A percentile compares a stretch with the other conserved stretches of the same genome.
phyloP scores from a whole-genome alignment of 2,113 vertebrate species.

The Cacatua alba region DNA sequence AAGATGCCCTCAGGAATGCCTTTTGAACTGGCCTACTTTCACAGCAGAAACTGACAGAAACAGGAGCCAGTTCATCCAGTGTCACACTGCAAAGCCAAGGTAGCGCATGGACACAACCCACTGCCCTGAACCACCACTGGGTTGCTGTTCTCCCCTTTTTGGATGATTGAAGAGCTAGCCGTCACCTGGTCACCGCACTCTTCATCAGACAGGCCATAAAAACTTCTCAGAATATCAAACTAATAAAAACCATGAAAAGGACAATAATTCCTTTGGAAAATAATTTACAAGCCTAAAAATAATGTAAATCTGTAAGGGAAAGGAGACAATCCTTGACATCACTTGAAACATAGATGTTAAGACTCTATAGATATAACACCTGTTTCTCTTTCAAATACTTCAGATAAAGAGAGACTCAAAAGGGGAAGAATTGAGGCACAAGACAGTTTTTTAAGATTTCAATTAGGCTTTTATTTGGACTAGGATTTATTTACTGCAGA shows the following conservation, averaged over 20 bases:
- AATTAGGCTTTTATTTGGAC: constrained; percentile 52
- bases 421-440: constrained; percentile 18
- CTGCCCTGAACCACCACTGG: neutral
- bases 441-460: constrained; percentile 67
- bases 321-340: neutral
- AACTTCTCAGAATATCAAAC: neutral
- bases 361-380: neutral
- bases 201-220: neutral
- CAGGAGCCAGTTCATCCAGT: neutral
- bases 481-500: constrained; percentile 51
- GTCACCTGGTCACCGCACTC: rapidly evolving
- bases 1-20: neutral
- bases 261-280: neutral
- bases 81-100: neutral
- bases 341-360: constrained; percentile 5
- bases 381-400: constrained; percentile 43
- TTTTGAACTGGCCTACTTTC: neutral
- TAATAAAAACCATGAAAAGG: neutral
- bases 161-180: neutral
- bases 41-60: neutral
- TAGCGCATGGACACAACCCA: neutral
- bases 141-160: rapidly evolving
- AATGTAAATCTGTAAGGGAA: neutral
- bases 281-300: neutral
- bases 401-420: constrained; percentile 15